Base-by-base conservation (phyloP, 2,797 vertebrate species). In the Coregonus sp. region DNA sequence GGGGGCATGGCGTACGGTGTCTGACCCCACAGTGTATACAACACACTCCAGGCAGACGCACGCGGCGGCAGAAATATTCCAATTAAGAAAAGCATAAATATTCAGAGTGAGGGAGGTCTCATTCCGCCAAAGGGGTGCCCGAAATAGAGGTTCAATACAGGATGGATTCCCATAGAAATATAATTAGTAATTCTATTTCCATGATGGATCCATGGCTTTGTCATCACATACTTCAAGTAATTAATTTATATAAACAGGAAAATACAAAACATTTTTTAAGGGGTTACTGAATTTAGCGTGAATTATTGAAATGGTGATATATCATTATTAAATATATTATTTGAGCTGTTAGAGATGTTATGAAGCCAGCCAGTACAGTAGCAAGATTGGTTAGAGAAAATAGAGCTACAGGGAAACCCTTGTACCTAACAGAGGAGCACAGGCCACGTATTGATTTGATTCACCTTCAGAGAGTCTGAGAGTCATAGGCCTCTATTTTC, bases 361-460 rank as follows among this genome's bases (percentile, higher is more conserved):
- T 65, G 50, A 71, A 86, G 76, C 61, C 76, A 80, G 74, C 52
- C 79, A 80, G 40, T 47, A 47, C 40, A 47, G 40, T 47, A 47
- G 40, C 9, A 47, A 47, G 70, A 81, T 89, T 80, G 85, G 89
- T 91, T 89, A 84, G 76, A 51, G 20, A 71, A 5, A 75, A n/a
- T 73, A 73, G 47, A 31, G 16, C 56, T 75, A 67, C 84, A 86
- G 4, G 5, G 40, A 47, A 47, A 29, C 1, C 87, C 85, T 84
- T 47, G 84, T 74, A 15, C 73, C 86, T 85, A 75, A 80, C 85
- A 88, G 87, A 81, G 84, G 88, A 85, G 80, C 85, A 85, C 63
- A 78, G 40, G 68, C 18, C 68, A 70, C 35, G 37, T 20, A 61
- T 61, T 61, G 59, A 47, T 47, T 47, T 11, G 2, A 61, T 35